Base-by-base conservation (phyloP, 1,140 invertebrate species). In the Xylocopa sonorina region DNA sequence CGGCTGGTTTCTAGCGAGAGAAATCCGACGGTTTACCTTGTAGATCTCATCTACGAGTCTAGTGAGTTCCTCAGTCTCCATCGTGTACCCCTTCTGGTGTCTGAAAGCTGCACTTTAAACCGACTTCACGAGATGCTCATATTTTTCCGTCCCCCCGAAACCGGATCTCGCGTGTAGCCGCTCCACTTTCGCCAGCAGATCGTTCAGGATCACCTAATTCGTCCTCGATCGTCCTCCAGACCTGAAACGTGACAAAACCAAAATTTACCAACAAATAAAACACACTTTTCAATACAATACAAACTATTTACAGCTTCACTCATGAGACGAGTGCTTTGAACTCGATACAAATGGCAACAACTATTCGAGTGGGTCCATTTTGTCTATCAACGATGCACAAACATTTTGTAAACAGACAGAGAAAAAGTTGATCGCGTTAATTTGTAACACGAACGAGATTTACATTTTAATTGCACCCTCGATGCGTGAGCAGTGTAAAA, bases 21-120 rank as follows among this genome's bases (percentile, higher is more conserved):
- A 58, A 63, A 73, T 51, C 46, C 34, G n/a, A 16, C 34, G 27
- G 12, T 93, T 94, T 94, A 97, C 97, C 95, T 97, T 97, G 91
- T 97, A 97, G 88, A 97, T 97, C 87, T 96, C 96, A 93, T 97
- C 97, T 83, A 97, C 97, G 85, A 97, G 96, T 94, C 96, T 97
- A 87, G 96, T 97, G 84, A 97, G 95, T 93, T 97, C 97, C 92
- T 97, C 96, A 85, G 96, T 96, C 94, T 97, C 96, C 96, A 97
- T 97, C 82, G 83, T 89, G 38, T 66, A 78, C 66, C 78, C 82
- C 60, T 86, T 78, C 82, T n/a, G 83, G 80, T 73, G 82, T 74
- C 81, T 89, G 55, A 87, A 83, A 88, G 90, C 87, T 87, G 86
- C 75, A 82, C 64, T 84, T 81, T 68, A 38, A 60, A 50, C 80